Conservation (phyloP, 1,140 invertebrate species). For the Drosophila athabasca region DNA sequence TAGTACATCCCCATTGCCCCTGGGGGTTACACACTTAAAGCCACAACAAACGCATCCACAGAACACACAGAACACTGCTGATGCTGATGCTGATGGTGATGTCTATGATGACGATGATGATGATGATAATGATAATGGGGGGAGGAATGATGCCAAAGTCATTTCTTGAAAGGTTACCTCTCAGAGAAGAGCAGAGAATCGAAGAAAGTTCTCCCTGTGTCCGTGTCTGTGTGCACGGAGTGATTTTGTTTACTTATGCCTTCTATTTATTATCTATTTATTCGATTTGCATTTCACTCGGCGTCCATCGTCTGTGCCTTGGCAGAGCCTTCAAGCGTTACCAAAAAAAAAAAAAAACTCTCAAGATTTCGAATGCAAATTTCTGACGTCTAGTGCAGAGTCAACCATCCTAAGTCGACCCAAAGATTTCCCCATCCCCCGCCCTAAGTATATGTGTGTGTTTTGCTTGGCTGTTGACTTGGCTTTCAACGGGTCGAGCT, state of each 20-base stretch:
- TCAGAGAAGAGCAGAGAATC: background rate
- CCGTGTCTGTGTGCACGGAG: slow-evolving; percentile 24
- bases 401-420: slow-evolving; percentile 35
- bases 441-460: slow-evolving; percentile 24
- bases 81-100: background rate
- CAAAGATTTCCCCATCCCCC: background rate
- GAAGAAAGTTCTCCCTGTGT: background rate
- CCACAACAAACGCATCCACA: slow-evolving; percentile 43
- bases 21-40: slow-evolving; percentile 52
- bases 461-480: slow-evolving; percentile 56
- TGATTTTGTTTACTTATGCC: slow-evolving; percentile 64
- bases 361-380: slow-evolving; percentile 65
- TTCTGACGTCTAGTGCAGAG: slow-evolving; percentile 30
- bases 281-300: slow-evolving; percentile 79
- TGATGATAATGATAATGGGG: slow-evolving; percentile 46
- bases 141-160: slow-evolving; percentile 38
- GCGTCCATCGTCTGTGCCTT: slow-evolving; percentile 27
- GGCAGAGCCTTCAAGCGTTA: slow-evolving; percentile 33
- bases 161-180: slow-evolving; percentile 54
- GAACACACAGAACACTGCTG: slow-evolving; percentile 23
- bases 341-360: slow-evolving; percentile 34
- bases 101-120: slow-evolving; percentile 17
- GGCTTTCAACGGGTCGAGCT: slow-evolving; percentile 24
- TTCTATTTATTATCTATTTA: slow-evolving; percentile 80
- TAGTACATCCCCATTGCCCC: slow-evolving; percentile 40